Base-by-base conservation (phyloP, 2,888 invertebrate genomes). In the Catocala fraxini region DNA sequence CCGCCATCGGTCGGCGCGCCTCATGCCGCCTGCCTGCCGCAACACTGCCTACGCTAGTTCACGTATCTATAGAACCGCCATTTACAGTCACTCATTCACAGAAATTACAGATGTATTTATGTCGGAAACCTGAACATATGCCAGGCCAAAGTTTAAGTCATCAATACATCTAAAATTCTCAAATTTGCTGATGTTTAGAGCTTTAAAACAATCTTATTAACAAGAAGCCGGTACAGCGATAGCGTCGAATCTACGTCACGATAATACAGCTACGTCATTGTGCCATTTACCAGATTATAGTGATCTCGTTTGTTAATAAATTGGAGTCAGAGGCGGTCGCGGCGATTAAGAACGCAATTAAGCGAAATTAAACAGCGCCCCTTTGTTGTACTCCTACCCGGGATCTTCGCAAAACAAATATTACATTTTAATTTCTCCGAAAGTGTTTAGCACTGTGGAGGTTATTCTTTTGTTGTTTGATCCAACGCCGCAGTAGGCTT, bases 261-360 rank as follows among this genome's bases (percentile, higher is more conserved):
- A 48, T n/a, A 33, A 34, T 11, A 4, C n/a, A 48, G 48, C 48
- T 48, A 33, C 48, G 48, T 34, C 48, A 34, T 33, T 33, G 48
- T 6, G 33, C 33, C 48, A 48, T n/a, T 48, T 34, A 25, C 33
- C 25, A 48, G 48, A 48, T 48, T 48, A 48, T 34, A 48, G 48
- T 48, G 48, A 48, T 48, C 25, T 34, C 48, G 25, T 48, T 48
- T 48, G 48, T 48, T 48, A 48, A 48, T 48, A 48, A 48, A 48
- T 48, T 48, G 48, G 11, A 48, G 48, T 48, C 48, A 33, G 48
- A 33, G 34, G 48, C 48, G 48, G 48, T 48, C 34, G 48, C 5
- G 25, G 11, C 34, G 48, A 48, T 48, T 48, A 48, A 48, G 48
- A 33, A 34, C 48, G 48, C 48, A 48, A 48, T 48, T 48, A 48